phyloP scores from a whole-genome alignment of 64 coral and sea anemone species.

The Porites australiensis region DNA sequence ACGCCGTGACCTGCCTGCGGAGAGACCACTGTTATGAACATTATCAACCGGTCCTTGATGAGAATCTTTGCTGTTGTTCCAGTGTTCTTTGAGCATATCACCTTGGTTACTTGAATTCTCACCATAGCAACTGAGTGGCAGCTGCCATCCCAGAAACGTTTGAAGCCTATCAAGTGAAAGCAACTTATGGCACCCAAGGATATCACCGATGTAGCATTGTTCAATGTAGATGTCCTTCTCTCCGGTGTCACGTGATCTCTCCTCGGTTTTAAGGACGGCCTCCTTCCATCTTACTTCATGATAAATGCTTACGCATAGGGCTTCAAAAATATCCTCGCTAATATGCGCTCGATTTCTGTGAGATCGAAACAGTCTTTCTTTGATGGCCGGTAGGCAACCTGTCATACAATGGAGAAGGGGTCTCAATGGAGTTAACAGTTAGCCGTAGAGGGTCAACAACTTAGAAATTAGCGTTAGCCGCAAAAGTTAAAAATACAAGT shows the following conservation, averaged over 20 bases:
- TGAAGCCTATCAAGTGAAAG: neutral
- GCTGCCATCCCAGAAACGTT: neutral
- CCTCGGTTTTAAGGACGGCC: neutral
- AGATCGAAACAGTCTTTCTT: neutral
- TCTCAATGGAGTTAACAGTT: too few relatives aligned
- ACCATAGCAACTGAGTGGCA: slow-evolving; percentile 6
- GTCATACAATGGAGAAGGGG: neutral
- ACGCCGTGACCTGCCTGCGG: neutral
- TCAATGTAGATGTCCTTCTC: neutral
- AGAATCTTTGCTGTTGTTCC: neutral
- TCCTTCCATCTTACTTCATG: neutral
- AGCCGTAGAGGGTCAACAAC: too few relatives aligned
- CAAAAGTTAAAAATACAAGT: too few relatives aligned
- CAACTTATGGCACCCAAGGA: neutral
- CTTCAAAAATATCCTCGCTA: neutral
- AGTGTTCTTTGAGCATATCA: neutral
- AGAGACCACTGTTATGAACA: neutral
- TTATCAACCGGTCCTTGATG: neutral
- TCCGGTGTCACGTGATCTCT: neutral
- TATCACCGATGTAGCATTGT: slow-evolving; percentile 3
- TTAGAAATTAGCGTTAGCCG: too few relatives aligned
- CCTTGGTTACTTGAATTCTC: neutral
- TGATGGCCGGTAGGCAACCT: neutral
- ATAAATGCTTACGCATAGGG: neutral
- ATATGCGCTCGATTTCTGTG: neutral